A percentile compares a stretch with the other conserved stretches of the same genome.
Evolutionary conservation across 2,888 invertebrate genomes (phyloP).

Genomic region (Patella ulyssiponensis): DNA sequence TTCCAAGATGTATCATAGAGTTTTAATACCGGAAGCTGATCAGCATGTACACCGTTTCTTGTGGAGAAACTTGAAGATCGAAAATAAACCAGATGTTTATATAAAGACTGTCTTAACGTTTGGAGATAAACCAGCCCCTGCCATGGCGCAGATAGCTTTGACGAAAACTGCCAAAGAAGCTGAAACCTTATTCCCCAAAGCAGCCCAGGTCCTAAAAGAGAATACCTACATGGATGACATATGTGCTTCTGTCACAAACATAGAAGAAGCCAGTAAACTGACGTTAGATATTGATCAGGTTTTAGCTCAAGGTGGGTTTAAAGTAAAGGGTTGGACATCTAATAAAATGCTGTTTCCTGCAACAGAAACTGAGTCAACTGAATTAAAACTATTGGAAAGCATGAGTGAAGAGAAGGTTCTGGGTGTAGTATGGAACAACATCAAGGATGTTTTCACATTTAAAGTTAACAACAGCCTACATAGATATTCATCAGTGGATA

Average conservation of each 20-base stretch:
- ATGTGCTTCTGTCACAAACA: slow-evolving; percentile 1
- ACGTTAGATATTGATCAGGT: not conserved
- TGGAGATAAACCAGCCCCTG: slow-evolving; percentile 24
- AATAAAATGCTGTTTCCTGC: not conserved
- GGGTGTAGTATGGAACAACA: not conserved
- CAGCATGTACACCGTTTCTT: slow-evolving; percentile 25
- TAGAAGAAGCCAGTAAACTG: slow-evolving; percentile 6
- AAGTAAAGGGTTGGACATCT: not conserved
- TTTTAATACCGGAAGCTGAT: slow-evolving; percentile 12
- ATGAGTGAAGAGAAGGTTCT: not conserved
- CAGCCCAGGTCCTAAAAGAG: not conserved
- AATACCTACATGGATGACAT: not conserved
- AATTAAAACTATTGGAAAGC: not conserved
- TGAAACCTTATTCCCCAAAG: no score
- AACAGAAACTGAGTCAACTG: no score
- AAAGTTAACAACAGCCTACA: not conserved
- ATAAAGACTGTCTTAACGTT: slow-evolving; percentile 15
- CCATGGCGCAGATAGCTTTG: slow-evolving; percentile 21
- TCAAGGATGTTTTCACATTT: not conserved
- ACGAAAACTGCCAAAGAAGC: slow-evolving; percentile 14
- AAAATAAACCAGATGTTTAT: slow-evolving; percentile 22
- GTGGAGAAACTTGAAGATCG: slow-evolving; percentile 19
- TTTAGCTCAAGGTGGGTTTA: not conserved
- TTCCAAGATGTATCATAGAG: slow-evolving; percentile 29
- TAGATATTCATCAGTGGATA: not conserved